Evolutionary conservation across 2,888 invertebrate genomes (phyloP).

Genomic region (Dyspetes luteomarginatus): DNA sequence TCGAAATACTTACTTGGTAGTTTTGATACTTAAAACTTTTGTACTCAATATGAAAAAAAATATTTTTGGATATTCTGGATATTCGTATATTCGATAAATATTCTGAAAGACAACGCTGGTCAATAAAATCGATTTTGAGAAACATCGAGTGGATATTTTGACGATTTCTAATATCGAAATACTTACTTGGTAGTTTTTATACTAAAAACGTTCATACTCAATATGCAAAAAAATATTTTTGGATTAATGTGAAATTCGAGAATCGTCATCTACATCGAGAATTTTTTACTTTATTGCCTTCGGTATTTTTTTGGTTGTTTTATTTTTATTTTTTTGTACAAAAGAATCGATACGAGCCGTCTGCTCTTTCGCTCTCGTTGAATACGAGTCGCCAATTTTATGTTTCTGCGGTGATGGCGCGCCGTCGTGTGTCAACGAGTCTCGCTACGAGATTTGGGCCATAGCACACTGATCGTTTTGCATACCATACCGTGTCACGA

Average conservation of each 20-base stretch:
- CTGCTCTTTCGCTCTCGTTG: slow-evolving; percentile 2
- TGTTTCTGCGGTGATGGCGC: not conserved
- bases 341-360: not conserved
- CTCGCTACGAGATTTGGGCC: slow-evolving; percentile 75
- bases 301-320: not conserved
- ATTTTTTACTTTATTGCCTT: not conserved
- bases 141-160: too few relatives aligned
- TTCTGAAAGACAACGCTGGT: too few relatives aligned
- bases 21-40: not conserved
- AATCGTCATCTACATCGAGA: not conserved
- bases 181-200: not conserved
- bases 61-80: not conserved
- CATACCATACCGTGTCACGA: slow-evolving; percentile 79
- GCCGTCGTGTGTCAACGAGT: too few relatives aligned
- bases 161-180: not conserved
- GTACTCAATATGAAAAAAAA: not conserved
- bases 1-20: not conserved
- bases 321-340: not conserved
- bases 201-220: not conserved
- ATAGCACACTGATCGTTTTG: slow-evolving; percentile 76
- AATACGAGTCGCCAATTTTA: slow-evolving; percentile 35
- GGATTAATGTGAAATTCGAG: slow-evolving; percentile 39
- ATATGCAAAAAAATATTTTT: slow-evolving; percentile 28
- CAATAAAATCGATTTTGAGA: too few relatives aligned
- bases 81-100: too few relatives aligned